Conservation (phyloP, 2,888 invertebrate genomes). For the Aphidius colemani region DNA sequence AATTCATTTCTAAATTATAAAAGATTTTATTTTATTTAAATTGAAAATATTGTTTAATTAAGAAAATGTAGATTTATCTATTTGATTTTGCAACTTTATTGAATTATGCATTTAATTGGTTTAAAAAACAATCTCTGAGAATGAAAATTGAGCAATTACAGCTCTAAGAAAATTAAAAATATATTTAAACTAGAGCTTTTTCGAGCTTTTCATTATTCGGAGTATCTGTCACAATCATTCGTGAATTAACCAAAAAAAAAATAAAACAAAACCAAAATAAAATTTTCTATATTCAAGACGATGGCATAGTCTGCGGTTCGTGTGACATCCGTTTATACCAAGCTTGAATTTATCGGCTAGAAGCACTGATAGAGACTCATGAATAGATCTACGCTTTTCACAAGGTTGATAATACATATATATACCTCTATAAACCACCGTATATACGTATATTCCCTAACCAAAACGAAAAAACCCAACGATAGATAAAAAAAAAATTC, state of each 20-base stretch:
- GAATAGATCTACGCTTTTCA: constrained; percentile 57
- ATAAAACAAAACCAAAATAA: not conserved
- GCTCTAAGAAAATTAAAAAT: too few relatives aligned
- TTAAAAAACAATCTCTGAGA: too few relatives aligned
- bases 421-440: constrained; percentile 8
- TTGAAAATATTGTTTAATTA: too few relatives aligned
- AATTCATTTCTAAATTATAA: too few relatives aligned
- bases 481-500: not conserved
- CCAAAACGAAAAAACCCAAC: constrained; percentile 5
- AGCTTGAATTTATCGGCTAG: constrained; percentile 33
- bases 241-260: not conserved
- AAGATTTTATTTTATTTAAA: too few relatives aligned
- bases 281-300: constrained; percentile 12
- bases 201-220: not conserved
- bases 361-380: constrained; percentile 51
- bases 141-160: too few relatives aligned
- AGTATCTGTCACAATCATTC: not conserved
- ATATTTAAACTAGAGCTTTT: not conserved
- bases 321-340: constrained; percentile 11
- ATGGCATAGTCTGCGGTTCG: constrained; percentile 18
- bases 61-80: too few relatives aligned
- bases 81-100: too few relatives aligned
- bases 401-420: constrained; percentile 20
- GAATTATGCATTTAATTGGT: too few relatives aligned
- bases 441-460: constrained; percentile 8